Conservation (phyloP, 2,888 invertebrate species). For the Diarsia dahlii region DNA sequence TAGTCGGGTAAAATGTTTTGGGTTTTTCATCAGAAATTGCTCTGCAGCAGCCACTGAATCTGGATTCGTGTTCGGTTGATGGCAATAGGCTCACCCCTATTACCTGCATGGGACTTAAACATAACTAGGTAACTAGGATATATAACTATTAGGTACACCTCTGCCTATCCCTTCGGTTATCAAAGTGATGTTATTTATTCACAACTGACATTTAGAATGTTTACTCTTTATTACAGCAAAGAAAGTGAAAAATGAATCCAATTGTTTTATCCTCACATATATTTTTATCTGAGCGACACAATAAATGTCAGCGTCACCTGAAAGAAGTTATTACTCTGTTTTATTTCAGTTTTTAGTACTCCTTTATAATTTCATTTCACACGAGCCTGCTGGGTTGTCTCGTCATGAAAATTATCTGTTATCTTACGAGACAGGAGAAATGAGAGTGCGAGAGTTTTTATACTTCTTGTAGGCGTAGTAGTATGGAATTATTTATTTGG, state of each 20-base stretch:
- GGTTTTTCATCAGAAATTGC: too few relatives aligned
- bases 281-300: conserved; percentile 34
- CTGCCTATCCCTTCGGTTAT: too few relatives aligned
- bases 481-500: not conserved
- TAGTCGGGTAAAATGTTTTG: too few relatives aligned
- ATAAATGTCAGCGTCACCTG: conserved; percentile 50
- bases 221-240: not conserved
- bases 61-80: too few relatives aligned
- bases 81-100: too few relatives aligned
- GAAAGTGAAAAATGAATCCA: conserved; percentile 13
- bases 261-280: conserved; percentile 30
- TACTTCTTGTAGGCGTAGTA: conserved; percentile 5
- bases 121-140: too few relatives aligned
- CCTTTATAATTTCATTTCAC: conserved; percentile 56
- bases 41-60: too few relatives aligned
- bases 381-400: conserved; percentile 40
- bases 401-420: conserved; percentile 48
- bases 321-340: conserved; percentile 47
- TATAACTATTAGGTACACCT: too few relatives aligned
- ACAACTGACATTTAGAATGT: too few relatives aligned
- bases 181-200: too few relatives aligned
- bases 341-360: conserved; percentile 64
- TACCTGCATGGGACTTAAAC: too few relatives aligned
- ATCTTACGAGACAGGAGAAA: conserved; percentile 38
- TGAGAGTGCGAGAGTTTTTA: conserved; percentile 15